Evolutionary conservation across 2,113 vertebrate species (phyloP), one percentile per base, ranked within the genome.

Genomic region (Cyprinodon brontotheroides): DNA sequence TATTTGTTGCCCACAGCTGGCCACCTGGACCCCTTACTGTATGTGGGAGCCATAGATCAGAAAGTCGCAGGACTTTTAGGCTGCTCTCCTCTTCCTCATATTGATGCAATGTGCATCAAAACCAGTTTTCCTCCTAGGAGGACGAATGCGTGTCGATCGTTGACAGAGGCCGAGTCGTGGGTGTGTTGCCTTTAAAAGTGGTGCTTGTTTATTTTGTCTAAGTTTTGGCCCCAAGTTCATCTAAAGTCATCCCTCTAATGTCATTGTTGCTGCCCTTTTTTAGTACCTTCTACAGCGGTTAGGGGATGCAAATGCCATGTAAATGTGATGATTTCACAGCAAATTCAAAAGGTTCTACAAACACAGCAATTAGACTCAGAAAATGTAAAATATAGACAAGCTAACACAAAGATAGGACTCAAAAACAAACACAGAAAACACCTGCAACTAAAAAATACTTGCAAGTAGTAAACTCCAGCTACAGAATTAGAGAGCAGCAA

Each of bases 91-190:
- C 45, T 69, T 64, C 66, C 67, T 72, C 80, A 40, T 47, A 75
- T 74, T 61, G 83, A 76, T 48, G 81, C 45, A 63, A 64, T 79
- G 61, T 75, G 77, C 85, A 89, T 87, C 87, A 84, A 29, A 29
- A 73, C 47, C 61, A 17, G n/a, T 59, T 29, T 50, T 72, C 45
- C 39, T 70, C n/a, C 29, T n/a, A 40, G 15, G 14, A 22, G 77
- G 68, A 77, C 13, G 41, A 45, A 61, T 57, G 50, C 50, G 9
- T 45, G 11, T 11, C 43, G 9, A 9, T 45, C 43, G 9, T 57
- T 15, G 4, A 57, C 17, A 57, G 17, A 57, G 20, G 20, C 50
- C 20, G 17, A 17, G 17, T n/a, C n/a, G 50, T 57, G 50, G 17
- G 8, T 8, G 2, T 20, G 50, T 57, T 57, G 50, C 2, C 17